Conservation (phyloP, 2,888 invertebrate species). For the Napeogenes inachia region DNA sequence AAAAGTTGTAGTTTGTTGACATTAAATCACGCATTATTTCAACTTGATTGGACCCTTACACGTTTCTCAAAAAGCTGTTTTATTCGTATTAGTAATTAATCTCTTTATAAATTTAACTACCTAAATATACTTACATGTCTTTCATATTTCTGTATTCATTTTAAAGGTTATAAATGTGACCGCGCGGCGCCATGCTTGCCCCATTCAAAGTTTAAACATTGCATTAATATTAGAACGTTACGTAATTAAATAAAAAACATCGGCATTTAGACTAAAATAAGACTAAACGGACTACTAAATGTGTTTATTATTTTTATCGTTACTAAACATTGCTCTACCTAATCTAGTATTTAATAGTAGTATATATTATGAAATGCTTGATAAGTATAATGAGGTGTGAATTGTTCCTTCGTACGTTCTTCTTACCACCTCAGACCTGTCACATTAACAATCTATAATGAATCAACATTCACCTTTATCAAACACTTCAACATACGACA, state of each 20-base stretch:
- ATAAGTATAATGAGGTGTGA: background rate
- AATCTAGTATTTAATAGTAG: conserved; percentile 2
- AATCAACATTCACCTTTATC: background rate
- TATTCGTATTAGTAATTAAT: conserved; percentile 63
- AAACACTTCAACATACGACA: background rate
- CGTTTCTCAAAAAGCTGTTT: conserved; percentile 72
- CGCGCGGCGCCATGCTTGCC: conserved; percentile 61
- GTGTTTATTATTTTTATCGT: background rate
- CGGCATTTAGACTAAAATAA: conserved; percentile 1
- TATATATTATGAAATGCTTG: conserved; percentile 2
- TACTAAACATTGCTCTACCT: conserved; percentile 5
- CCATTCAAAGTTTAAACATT: conserved; percentile 15
- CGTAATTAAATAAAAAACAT: background rate
- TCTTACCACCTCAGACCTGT: too few relatives aligned
- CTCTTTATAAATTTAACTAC: conserved; percentile 72
- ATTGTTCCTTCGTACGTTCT: background rate
- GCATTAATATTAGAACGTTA: conserved; percentile 13
- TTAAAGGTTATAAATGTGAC: conserved; percentile 48
- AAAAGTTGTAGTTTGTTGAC: conserved; percentile 16
- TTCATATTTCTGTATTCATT: conserved; percentile 56
- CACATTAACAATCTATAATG: background rate
- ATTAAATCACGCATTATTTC: conserved; percentile 19
- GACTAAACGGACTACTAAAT: background rate
- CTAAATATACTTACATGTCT: conserved; percentile 67
- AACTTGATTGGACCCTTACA: conserved; percentile 67